Evolutionary conservation across 2,797 vertebrate species (phyloP).

Genomic region (Poeciliopsis gracilis): DNA sequence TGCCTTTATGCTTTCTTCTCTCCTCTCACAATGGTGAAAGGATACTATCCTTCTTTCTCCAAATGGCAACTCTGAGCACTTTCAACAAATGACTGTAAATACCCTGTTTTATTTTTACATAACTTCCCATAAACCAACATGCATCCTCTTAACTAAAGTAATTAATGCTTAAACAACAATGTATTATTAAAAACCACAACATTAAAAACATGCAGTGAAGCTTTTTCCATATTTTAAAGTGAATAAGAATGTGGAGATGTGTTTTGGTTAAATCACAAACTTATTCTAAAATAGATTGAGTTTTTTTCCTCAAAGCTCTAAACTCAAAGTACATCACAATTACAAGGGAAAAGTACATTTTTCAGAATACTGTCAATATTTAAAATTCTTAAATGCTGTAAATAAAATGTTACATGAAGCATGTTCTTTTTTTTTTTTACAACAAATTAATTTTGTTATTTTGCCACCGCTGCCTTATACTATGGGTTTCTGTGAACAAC

Average conservation of each 20-base stretch:
- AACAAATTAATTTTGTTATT: background rate
- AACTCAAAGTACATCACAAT: background rate
- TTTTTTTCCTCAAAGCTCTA: background rate
- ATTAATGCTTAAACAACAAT: slow-evolving; percentile 21
- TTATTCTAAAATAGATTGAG: background rate
- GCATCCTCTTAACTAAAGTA: slow-evolving; percentile 29
- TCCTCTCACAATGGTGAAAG: slow-evolving; percentile 63
- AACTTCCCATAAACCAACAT: slow-evolving; percentile 15
- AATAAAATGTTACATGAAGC: background rate
- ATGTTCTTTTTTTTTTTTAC: background rate
- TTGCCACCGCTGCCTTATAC: background rate
- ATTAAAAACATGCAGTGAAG: background rate
- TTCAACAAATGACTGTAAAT: slow-evolving; percentile 36
- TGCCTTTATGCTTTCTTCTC: slow-evolving; percentile 54
- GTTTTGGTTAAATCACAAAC: background rate
- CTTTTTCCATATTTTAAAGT: background rate
- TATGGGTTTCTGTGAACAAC: background rate
- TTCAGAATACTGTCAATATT: background rate
- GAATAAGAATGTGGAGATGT: too few species aligned
- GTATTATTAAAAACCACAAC: slow-evolving; percentile 12
- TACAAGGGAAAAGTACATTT: background rate
- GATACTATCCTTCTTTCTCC: slow-evolving; percentile 50
- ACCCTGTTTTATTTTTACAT: background rate
- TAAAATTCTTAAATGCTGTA: background rate
- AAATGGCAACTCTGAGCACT: slow-evolving; percentile 57